Evolutionary conservation across 2,113 vertebrate species (phyloP), one percentile per base, ranked within the genome.

Genomic region (Cryptomyrus ogoouensis): DNA sequence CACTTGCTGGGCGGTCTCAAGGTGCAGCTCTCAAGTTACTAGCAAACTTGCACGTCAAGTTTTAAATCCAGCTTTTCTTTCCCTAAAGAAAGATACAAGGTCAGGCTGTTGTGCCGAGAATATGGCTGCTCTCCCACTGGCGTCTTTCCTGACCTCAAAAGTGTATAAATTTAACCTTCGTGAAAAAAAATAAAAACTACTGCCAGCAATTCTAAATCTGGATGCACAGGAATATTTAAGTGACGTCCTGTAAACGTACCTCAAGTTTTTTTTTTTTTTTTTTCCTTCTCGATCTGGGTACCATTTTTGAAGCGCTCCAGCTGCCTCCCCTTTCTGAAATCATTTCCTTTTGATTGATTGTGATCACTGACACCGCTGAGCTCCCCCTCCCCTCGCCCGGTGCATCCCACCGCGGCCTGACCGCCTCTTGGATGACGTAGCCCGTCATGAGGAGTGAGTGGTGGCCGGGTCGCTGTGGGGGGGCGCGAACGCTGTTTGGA

Each of bases 1-100:
- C 44, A 62, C 89, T 74, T 53, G 58, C 88, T 52, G 47, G 86
- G 27, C 89, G 13, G 50, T 88, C 44, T 66, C 89, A 42, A 91
- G 89, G 86, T 90, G 85, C 86, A 83, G 86, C 62, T 56, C 35
- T 87, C 88, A 31, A 70, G 86, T 91, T 88, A 91, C 89, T 86
- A 87, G 56, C 31, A 56, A 91, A 88, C 86, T 84, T 84, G 87
- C 52, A 44, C 3, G 85, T 80, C 80, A 35, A 46, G 84, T 87
- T 87, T 88, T 53, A 47, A 80, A 87, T 46, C 44, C 85, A 87
- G 49, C 50, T 87, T 52, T 87, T 87, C 15, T 53, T 52, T 87
- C 47, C 42, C 46, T 62, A 83, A 88, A 66, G 53, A 83, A 44
- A 88, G 85, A 89, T 52, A 21, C 50, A 52, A 88, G 89, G 89